Conservation (phyloP, 2,888 invertebrate genomes). For the Marasmarcha lunaedactyla region DNA sequence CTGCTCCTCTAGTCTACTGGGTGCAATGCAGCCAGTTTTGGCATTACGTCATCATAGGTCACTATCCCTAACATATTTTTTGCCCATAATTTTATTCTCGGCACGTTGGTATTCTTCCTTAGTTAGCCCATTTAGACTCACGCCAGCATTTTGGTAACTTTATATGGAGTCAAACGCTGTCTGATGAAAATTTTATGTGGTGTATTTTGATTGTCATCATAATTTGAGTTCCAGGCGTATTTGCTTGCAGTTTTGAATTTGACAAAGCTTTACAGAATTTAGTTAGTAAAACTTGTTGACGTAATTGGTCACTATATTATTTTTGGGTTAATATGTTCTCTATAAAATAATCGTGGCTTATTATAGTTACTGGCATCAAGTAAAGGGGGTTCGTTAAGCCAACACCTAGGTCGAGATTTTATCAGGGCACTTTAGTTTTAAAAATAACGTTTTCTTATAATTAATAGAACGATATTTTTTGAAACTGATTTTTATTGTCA, state of each 20-base stretch:
- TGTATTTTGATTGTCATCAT: conserved; percentile 48
- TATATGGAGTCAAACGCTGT: conserved; percentile 38
- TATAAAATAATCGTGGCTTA: too few species aligned
- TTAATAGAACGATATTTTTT: too few species aligned
- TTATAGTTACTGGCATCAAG: too few species aligned
- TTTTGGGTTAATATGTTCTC: too few species aligned
- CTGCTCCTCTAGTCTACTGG: conserved; percentile 22
- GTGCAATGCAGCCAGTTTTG: conserved; percentile 51
- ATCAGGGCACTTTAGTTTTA: too few species aligned
- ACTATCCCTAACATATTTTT: conserved; percentile 59
- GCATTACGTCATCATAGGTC: conserved; percentile 67
- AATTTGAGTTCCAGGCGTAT: conserved; percentile 5
- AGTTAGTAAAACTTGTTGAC: too few species aligned
- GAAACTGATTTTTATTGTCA: too few species aligned
- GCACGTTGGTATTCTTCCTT: conserved; percentile 60
- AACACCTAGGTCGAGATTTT: too few species aligned
- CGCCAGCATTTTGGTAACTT: conserved; percentile 44
- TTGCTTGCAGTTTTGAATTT: background rate
- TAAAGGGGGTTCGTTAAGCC: too few species aligned
- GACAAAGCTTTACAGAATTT: background rate
- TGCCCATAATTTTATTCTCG: conserved; percentile 54
- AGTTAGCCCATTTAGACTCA: conserved; percentile 53
- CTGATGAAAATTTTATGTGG: conserved; percentile 39
- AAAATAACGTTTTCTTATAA: too few species aligned
- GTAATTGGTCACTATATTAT: too few species aligned